A percentile compares a stretch with the other conserved stretches of the same genome.
Conservation (phyloP, 2,888 invertebrate species). For the Sesia apiformis region DNA sequence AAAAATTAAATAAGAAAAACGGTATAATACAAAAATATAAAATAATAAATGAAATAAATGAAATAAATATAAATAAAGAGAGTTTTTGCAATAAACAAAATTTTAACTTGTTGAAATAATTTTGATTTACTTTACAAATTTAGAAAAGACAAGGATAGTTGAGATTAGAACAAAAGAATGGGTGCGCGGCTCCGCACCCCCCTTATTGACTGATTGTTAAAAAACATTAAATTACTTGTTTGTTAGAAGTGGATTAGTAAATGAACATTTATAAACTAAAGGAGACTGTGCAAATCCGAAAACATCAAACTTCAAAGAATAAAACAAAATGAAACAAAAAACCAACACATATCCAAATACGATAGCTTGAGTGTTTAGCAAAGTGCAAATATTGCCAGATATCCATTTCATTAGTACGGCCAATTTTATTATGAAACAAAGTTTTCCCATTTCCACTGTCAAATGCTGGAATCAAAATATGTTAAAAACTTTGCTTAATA, state of each 20-base stretch:
- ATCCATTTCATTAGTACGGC: slow-evolving; percentile 30
- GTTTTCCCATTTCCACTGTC: slow-evolving; percentile 11
- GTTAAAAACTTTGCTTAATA: slow-evolving; percentile 42
- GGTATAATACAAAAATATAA: not conserved
- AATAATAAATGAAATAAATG: not conserved
- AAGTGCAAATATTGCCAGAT: slow-evolving; percentile 58
- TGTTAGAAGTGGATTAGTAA: slow-evolving; percentile 13
- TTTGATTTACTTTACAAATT: no score
- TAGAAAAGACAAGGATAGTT: not conserved
- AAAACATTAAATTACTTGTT: not conserved
- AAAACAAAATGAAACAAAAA: slow-evolving; percentile 18
- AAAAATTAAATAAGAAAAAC: not conserved
- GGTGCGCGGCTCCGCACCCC: slow-evolving; percentile 44
- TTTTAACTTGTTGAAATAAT: no score
- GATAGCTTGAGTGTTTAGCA: slow-evolving; percentile 54
- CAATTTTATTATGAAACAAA: slow-evolving; percentile 59
- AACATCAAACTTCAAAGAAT: slow-evolving; percentile 18
- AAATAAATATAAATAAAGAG: not conserved
- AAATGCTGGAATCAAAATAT: not conserved
- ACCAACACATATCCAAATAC: slow-evolving; percentile 46
- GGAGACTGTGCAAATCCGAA: slow-evolving; percentile 15
- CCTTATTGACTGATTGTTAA: slow-evolving; percentile 1
- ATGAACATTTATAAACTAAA: slow-evolving; percentile 13
- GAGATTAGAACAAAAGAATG: slow-evolving; percentile 4
- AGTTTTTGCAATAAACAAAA: not conserved